A percentile compares a stretch with the other conserved stretches of the same genome.
Evolutionary conservation across 2,113 vertebrate genomes (phyloP).

Genomic region (Alethe castanea): DNA sequence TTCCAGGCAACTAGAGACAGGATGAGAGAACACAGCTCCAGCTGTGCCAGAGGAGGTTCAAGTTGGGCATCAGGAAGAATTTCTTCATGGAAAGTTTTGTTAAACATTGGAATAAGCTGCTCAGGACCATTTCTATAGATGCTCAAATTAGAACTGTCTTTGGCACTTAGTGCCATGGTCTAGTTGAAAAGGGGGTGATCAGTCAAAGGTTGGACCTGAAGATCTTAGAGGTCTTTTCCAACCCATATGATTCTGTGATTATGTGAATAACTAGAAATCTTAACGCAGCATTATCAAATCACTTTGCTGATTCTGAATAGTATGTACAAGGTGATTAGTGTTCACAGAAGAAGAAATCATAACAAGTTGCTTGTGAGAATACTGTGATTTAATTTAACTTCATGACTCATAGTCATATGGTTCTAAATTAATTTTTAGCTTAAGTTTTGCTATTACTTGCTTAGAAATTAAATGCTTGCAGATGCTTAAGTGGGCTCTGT

Average conservation of each 20-base stretch:
- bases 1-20: fast-evolving
- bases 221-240: not conserved
- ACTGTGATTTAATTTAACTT: not conserved
- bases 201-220: not conserved
- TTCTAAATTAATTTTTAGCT: not conserved
- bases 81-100: not conserved
- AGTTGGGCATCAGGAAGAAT: not conserved
- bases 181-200: not conserved
- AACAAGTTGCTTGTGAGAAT: not conserved
- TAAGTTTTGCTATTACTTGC: not conserved
- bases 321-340: not conserved
- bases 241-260: not conserved
- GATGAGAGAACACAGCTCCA: not conserved
- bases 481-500: not conserved
- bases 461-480: not conserved
- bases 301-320: not conserved
- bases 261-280: not conserved
- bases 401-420: not conserved
- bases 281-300: not conserved
- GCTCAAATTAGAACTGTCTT: fast-evolving
- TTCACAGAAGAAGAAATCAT: not conserved
- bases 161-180: not conserved
- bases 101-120: not conserved
- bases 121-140: not conserved
- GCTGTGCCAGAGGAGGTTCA: not conserved